Evolutionary conservation across 1,140 invertebrate species (phyloP), one percentile per base, ranked within the genome.

Genomic region (Brachionus sp.): DNA sequence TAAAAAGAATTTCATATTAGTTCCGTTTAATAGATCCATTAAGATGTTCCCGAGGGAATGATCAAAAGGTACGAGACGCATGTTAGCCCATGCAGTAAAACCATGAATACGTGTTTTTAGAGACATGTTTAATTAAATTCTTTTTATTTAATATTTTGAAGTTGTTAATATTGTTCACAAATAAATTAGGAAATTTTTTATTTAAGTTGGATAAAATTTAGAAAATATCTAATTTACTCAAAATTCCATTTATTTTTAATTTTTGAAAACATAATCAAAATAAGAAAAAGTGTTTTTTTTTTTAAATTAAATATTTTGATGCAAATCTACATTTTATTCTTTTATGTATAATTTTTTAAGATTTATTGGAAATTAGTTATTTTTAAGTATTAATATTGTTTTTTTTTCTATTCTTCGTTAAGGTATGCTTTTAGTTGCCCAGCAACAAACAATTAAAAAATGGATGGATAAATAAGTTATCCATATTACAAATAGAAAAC

Each of bases 31-130:
- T 3, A 89, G 64, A 75, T 89, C 88, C 87, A 88, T 87, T 35
- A 88, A 44, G 3, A 88, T 86, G 84, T 89, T 89, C 84, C 86
- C 87, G 42, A 89, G 84, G 7, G 87, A 84, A 35, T 86, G 86
- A 5, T 84, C 84, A 73, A 86, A 88, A 1, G 86, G 85, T 50
- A 85, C 85, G 19, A 88, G 77, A 5, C 87, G 85, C 64, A 89
- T 85, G 78, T 89, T 89, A 46, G 88, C 85, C 88, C 88, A 89
- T 23, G 87, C 86, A 25, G 88, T 89, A 82, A 88, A 87, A 0
- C 88, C 87, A 70, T 86, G 86, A 4, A 89, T 88, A 42, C 86
- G 86, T 12, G 87, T 88, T 73, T 86, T 84, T 83, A 88, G 19
- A 37, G 87, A 88, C 88, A 88, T 88, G 9, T 53, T 84, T 25